Conservation (phyloP, 2,888 invertebrate genomes). For the Chironomus riparius region DNA sequence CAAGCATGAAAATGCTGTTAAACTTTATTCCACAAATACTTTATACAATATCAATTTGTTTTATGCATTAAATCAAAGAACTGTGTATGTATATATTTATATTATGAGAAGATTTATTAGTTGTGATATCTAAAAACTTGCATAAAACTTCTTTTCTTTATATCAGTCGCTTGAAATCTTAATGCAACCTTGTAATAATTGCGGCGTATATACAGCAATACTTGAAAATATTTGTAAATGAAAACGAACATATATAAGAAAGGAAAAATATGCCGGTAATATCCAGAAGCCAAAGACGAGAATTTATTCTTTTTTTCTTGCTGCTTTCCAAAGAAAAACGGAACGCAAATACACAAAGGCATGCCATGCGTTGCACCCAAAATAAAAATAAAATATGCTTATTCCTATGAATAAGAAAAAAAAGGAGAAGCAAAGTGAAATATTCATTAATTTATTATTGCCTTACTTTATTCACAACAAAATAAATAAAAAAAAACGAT, state of each 20-base stretch:
- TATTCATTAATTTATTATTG: slow-evolving; percentile 8
- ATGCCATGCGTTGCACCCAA: slow-evolving; percentile 16
- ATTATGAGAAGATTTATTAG: neutral
- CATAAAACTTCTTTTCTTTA: neutral
- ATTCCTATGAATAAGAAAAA: neutral
- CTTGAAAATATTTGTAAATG: neutral
- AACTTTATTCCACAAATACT: neutral
- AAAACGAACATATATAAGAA: neutral
- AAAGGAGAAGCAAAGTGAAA: neutral
- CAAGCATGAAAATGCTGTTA: neutral
- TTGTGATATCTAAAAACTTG: neutral
- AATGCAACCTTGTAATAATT: neutral
- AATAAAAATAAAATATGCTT: neutral
- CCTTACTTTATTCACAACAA: neutral
- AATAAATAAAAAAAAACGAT: neutral
- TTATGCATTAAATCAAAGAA: neutral
- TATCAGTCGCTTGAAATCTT: neutral
- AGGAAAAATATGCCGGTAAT: slow-evolving; percentile 7
- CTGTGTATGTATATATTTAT: neutral
- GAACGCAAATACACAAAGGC: slow-evolving; percentile 10
- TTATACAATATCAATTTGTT: no score
- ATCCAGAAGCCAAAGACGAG: slow-evolving; percentile 19
- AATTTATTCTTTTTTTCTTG: neutral
- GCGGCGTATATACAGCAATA: neutral
- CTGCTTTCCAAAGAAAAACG: neutral